Percentiles rank a stretch among this genome's conserved stretches.
Evolutionary conservation across 2,797 vertebrate species (phyloP).

Genomic region (Mormyrus hasselquistii): DNA sequence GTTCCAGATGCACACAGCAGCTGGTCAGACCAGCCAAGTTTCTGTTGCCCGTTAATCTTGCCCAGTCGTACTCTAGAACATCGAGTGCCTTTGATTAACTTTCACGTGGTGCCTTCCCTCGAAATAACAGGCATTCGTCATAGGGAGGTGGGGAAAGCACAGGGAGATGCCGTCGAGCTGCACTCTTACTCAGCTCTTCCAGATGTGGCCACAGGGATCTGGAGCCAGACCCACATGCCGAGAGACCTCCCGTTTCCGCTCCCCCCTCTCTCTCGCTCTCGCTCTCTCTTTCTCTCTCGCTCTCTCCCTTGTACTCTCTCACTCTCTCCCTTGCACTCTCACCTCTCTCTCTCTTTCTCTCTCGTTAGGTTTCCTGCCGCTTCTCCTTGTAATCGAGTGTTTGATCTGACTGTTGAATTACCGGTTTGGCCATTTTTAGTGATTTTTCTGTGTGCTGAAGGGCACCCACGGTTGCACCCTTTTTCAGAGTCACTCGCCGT

Average conservation of each 20-base stretch:
- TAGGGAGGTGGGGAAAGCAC: not conserved
- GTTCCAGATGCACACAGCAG: not conserved
- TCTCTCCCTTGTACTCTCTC: too few species aligned
- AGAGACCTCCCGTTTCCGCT: not conserved
- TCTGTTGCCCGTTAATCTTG: slow-evolving; percentile 6
- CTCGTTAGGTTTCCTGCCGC: not conserved
- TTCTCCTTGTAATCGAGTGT: not conserved
- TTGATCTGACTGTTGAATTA: not conserved
- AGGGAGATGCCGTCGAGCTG: not conserved
- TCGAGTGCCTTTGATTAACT: not conserved
- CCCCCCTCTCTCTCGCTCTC: not conserved
- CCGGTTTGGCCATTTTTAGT: not conserved
- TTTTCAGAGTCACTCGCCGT: not conserved
- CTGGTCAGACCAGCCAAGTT: not conserved
- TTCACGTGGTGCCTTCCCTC: not conserved
- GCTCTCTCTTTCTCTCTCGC: not conserved
- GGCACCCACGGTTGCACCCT: not conserved
- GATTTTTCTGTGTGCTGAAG: not conserved
- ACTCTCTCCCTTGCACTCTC: not conserved
- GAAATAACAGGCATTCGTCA: not conserved
- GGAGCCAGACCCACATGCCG: not conserved
- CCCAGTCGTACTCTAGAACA: not conserved
- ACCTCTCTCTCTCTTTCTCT: not conserved
- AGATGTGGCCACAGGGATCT: not conserved
- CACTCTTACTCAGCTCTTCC: not conserved